A percentile compares a stretch with the other conserved stretches of the same genome.
These are phyloP conservation scores for Hormiphora californensis DNA, from an alignment of 37 sponge, comb jelly and placozoan genomes.

Conservation along the genomic window DNA sequence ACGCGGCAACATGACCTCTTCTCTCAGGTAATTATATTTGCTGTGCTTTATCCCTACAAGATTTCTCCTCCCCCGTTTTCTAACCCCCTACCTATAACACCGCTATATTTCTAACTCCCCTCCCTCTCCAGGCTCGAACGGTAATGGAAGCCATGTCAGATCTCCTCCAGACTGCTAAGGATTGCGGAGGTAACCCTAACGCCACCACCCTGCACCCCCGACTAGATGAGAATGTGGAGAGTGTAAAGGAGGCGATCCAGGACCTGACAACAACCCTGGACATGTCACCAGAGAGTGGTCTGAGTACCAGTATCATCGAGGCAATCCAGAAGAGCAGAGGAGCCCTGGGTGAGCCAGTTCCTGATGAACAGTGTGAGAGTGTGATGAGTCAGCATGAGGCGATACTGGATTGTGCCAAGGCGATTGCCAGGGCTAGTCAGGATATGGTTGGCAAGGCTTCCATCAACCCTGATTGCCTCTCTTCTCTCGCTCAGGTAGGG, in stretches of 20 bases:
- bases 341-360: not conserved
- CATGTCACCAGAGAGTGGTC: constrained; percentile 51
- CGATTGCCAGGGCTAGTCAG: constrained; percentile 65
- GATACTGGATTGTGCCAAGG: constrained; percentile 59
- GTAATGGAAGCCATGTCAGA: constrained; percentile 51
- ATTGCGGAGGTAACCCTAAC: constrained; percentile 45
- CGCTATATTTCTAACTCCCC: constrained; percentile 56
- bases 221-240: constrained; percentile 42
- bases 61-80: constrained; percentile 16
- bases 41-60: too few species aligned
- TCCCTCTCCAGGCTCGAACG: constrained; percentile 10
- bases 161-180: not conserved
- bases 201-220: constrained; percentile 38
- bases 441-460: constrained; percentile 61
- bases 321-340: not conserved
- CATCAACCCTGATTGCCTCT: not conserved
- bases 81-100: not conserved
- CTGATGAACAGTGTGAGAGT: not conserved
- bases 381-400: constrained; percentile 28
- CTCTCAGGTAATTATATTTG: constrained; percentile 15
- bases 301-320: constrained; percentile 19
- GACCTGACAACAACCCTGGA: constrained; percentile 26
- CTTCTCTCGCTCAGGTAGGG: not conserved
- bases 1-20: constrained; percentile 49
- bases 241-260: constrained; percentile 2